Percentiles rank a stretch among this genome's conserved stretches.
Evolutionary conservation across 2,888 invertebrate species (phyloP).

Genomic region (Orthonychiurus folsomi): DNA sequence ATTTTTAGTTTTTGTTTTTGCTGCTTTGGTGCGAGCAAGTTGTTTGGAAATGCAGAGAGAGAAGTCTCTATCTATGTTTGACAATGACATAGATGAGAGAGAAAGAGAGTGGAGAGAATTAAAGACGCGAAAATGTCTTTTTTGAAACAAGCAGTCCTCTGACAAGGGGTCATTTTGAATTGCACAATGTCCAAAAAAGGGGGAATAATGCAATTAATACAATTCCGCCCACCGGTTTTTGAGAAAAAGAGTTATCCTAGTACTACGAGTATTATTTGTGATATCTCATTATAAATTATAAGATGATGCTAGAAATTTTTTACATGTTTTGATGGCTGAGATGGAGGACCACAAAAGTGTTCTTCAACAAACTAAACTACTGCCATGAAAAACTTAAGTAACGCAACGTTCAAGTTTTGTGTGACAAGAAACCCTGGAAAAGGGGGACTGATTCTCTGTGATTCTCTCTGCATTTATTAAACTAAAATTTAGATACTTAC

Average conservation of each 20-base stretch:
- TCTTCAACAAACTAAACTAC: neutral
- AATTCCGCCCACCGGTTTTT: too few species aligned
- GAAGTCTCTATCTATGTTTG: too few species aligned
- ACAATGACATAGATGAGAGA: too few species aligned
- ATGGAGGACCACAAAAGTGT: slow-evolving; percentile 1
- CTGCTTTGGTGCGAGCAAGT: too few species aligned
- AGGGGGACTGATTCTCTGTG: slow-evolving; percentile 39
- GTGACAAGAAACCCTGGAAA: slow-evolving; percentile 8
- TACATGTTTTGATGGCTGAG: neutral
- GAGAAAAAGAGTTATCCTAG: neutral
- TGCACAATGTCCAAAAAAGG: too few species aligned
- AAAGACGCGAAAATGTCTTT: too few species aligned
- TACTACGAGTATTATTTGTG: neutral
- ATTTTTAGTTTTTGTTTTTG: too few species aligned
- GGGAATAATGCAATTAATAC: too few species aligned
- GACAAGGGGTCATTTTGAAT: too few species aligned
- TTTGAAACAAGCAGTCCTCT: too few species aligned
- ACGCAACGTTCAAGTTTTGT: neutral
- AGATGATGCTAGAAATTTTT: neutral
- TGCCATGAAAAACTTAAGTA: neutral
- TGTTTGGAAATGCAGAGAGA: too few species aligned
- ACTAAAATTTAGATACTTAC: neutral
- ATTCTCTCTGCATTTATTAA: slow-evolving; percentile 40
- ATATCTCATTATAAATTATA: slow-evolving; percentile 1
- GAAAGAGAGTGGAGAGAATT: too few species aligned